These are phyloP conservation scores for Acromyrmex heyeri DNA, from an alignment of 1,140 invertebrate genomes.

Conservation along the genomic window DNA sequence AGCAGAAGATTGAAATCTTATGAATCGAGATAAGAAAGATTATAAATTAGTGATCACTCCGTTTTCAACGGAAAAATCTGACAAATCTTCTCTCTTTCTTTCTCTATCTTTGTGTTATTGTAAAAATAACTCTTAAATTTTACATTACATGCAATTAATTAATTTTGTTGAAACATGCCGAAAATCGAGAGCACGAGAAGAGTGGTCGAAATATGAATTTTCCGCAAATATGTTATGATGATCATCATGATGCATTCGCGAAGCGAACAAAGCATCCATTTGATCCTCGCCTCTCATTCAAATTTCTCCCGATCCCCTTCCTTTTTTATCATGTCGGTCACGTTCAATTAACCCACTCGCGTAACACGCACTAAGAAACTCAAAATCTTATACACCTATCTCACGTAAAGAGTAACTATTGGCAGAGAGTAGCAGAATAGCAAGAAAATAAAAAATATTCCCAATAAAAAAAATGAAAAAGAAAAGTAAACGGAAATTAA, in stretches of 20 bases:
- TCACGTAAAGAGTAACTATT: slow-evolving; percentile 30
- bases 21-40: not conserved
- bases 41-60: not conserved
- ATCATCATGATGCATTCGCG: not conserved
- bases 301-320: not conserved
- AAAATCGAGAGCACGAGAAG: slow-evolving; percentile 54
- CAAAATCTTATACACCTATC: slow-evolving; percentile 39
- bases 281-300: slow-evolving; percentile 32
- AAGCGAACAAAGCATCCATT: slow-evolving; percentile 16
- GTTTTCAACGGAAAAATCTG: not conserved
- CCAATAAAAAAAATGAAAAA: slow-evolving; percentile 56
- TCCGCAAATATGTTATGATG: not conserved
- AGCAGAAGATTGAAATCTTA: not conserved
- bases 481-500: slow-evolving; percentile 66
- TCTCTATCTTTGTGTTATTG: not conserved
- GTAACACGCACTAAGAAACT: slow-evolving; percentile 58
- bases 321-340: slow-evolving; percentile 12
- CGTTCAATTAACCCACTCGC: slow-evolving; percentile 34
- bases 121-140: slow-evolving; percentile 63
- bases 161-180: slow-evolving; percentile 49
- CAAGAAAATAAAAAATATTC: slow-evolving; percentile 60
- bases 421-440: slow-evolving; percentile 49
- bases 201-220: slow-evolving; percentile 37
- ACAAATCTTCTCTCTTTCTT: not conserved
- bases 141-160: slow-evolving; percentile 21